Base-by-base conservation (phyloP, 2,113 vertebrate species). In the Pelecanoides urinatrix region DNA sequence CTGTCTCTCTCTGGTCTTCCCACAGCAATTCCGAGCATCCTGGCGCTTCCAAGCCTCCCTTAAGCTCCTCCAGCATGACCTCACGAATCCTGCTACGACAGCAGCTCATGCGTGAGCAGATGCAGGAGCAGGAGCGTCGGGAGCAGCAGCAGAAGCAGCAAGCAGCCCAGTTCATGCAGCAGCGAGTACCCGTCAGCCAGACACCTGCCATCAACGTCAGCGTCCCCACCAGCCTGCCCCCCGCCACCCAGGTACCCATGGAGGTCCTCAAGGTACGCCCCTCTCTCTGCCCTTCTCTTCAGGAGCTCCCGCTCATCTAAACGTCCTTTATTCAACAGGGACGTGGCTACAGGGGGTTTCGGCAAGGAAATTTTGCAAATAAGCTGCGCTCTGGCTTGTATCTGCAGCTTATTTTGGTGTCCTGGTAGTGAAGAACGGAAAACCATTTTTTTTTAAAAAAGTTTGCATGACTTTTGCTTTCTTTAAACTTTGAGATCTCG, bases 201-300 rank as follows among this genome's bases (percentile, higher is more conserved):
- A 99, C 98, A 63, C 98, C 99, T 42, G 97, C 97, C 92, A 97
- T 98, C 98, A 99, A 99, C 98, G 98, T 99, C 97, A 98, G 98
- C 26, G 97, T 98, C 87, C 97, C 98, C 90, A 76, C 96, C 88
- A 96, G 97, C 95, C 97, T 98, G 71, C 98, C 99, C 75, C 98
- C 99, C 2, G 98, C 99, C 62, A 97, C 99, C 70, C 99, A 99
- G 98, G 99, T 99, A 86, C 99, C 99, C 95, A 99, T 99, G 98
- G 98, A 99, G 98, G 98, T 99, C 95, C 98, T 99, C 94, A 99
- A 99, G 99, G 99, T 99, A 99, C 0, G 98, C 94, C 36, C 2
- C 10, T 6, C 30, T 72, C 84, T 52, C 42, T 40, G 49, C 22
- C 42, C 30, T 38, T 73, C 59, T 17, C 6, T 45, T 62, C 50